Evolutionary conservation across 2,113 vertebrate genomes (phyloP), one percentile per base, ranked within the genome.

Genomic region (Corythoichthys haematopterus): DNA sequence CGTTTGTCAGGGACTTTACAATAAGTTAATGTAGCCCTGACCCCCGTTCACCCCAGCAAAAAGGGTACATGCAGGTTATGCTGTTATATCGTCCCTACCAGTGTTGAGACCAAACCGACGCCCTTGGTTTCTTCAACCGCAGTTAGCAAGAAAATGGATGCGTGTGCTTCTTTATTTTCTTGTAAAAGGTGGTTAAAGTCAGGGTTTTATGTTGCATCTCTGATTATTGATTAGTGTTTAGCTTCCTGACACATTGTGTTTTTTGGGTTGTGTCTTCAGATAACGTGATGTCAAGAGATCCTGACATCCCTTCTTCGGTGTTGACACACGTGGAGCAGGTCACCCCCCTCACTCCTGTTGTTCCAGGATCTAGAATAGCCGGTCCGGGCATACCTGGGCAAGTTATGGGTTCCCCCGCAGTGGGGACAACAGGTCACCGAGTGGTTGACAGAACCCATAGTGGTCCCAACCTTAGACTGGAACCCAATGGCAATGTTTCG

Each of bases 301-400:
- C 87, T 38, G 90, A 91, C 47, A 91, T 92, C 65, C 88, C 90
- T 15, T 84, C 91, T 57, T 81, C 81, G 13, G 74, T 87, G 36
- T 75, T 91, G 51, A 88, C 85, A n/a, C 82, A 89, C 36, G 66
- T 88, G 73, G 88, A 89, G 48, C 87, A 79, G 64, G 81, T 92
- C 45, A 76, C 69, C 51, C 79, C 78, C 0, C 80, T 92, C 45
- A 75, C 69, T 46, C 79, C 78, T 0, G 57, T 80, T 10, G 15
- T 62, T 35, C 79, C 84, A 63, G 74, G 57, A 35, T 69, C 80
- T 0, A 74, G 77, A 71, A 77, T 80, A 60, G 71, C 69, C 2
- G 63, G 35, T 12, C 36, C 47, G 15, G 14, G 9, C 11, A 4
- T 40, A 9, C 63, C 47, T 8, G 43, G 14, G 13, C 60, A 56